Conservation (phyloP, 1,140 invertebrate species). For the Anadara kagoshimensis region DNA sequence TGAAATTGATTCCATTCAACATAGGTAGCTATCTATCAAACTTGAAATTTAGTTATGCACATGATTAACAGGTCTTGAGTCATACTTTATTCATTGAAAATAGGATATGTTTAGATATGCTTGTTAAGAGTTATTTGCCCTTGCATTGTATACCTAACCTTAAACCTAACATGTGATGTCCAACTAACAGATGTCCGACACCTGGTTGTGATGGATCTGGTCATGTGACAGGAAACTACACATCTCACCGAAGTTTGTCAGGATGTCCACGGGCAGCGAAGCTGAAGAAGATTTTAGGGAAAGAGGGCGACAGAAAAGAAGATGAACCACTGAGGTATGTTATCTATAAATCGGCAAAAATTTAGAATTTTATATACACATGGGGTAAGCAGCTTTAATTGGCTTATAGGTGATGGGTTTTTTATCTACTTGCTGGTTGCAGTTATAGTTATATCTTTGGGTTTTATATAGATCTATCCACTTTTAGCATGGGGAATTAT, state of each 20-base stretch:
- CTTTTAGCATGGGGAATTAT: no score
- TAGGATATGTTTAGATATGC: no score
- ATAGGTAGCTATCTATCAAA: no score
- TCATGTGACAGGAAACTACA: slow-evolving; percentile 83
- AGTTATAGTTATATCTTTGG: background rate
- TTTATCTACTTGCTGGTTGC: no score
- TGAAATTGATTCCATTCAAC: no score
- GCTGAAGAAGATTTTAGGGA: slow-evolving; percentile 62
- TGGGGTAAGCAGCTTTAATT: background rate
- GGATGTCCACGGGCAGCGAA: slow-evolving; percentile 84
- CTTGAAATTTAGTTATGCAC: no score
- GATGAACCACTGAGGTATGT: slow-evolving; percentile 64
- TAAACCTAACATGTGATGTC: background rate
- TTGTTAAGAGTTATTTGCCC: no score
- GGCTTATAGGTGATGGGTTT: no score
- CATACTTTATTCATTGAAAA: no score
- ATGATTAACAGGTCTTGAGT: no score
- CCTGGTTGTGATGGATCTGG: slow-evolving; percentile 75
- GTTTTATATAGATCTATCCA: background rate
- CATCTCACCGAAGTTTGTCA: slow-evolving; percentile 85
- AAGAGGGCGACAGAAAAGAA: slow-evolving; percentile 60
- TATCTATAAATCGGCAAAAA: background rate
- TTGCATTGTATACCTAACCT: no score
- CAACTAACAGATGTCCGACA: slow-evolving; percentile 69
- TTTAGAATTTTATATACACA: background rate